phyloP scores from a whole-genome alignment of 2,797 vertebrate species.

The Hirundo rustica region DNA sequence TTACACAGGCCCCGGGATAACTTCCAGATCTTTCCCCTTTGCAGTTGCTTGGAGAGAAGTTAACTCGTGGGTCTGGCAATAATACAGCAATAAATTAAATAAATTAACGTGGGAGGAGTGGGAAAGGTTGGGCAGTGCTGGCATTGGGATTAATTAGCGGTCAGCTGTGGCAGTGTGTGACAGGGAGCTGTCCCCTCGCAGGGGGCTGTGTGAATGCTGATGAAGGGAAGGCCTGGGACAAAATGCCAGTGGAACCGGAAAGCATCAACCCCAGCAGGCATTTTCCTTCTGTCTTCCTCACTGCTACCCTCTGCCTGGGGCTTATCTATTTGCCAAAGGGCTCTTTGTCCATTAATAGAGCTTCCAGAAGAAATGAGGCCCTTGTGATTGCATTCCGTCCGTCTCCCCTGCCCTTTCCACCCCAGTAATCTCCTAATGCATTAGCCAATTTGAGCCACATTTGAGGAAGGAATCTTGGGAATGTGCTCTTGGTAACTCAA shows the following conservation, averaged over 20 bases:
- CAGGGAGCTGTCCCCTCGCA: neutral
- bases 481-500: neutral
- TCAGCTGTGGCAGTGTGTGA: neutral
- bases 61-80: neutral
- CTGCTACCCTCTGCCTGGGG: neutral
- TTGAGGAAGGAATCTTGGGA: neutral
- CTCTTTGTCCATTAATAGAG: neutral
- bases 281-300: neutral
- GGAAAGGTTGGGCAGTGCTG: constrained; percentile 24
- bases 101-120: neutral
- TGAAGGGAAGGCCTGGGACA: neutral
- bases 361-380: neutral
- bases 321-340: neutral
- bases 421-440: constrained; percentile 4
- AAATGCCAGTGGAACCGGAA: neutral
- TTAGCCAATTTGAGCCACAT: neutral
- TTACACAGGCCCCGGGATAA: neutral
- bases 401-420: constrained; percentile 19
- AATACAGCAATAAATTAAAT: constrained; percentile 44
- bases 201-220: neutral
- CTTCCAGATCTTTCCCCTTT: constrained; percentile 16
- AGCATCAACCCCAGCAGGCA: neutral
- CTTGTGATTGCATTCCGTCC: neutral
- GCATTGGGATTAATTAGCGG: constrained; percentile 23
- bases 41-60: neutral